These are phyloP conservation scores for Agriopis leucophaearia DNA, from an alignment of 2,888 invertebrate genomes.

Conservation along the genomic window DNA sequence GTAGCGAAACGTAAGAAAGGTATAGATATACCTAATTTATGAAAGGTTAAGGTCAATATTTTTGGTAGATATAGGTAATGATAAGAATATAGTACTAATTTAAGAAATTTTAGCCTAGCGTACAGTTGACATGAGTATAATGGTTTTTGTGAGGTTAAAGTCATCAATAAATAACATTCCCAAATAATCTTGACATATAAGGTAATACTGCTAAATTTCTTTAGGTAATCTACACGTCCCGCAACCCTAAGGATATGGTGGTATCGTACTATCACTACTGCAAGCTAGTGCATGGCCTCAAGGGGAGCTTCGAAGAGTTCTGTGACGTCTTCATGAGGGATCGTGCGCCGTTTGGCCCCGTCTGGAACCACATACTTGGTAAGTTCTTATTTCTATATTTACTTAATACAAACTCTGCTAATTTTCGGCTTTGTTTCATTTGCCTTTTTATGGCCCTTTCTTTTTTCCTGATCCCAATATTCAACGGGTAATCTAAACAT, in stretches of 20 bases:
- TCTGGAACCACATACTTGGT: conserved; percentile 89
- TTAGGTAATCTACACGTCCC: conserved; percentile 94
- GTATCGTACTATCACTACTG: conserved; percentile 96
- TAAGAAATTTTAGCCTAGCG: no score
- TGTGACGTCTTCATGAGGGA: conserved; percentile 90
- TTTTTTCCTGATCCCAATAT: no score
- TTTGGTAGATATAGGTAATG: no score
- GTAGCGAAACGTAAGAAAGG: no score
- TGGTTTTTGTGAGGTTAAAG: no score
- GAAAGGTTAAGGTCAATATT: no score
- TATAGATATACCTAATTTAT: no score
- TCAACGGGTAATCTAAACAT: neutral
- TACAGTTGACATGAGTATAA: neutral
- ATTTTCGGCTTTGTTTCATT: no score
- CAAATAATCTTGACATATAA: neutral
- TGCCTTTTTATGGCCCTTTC: no score
- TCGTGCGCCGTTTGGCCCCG: conserved; percentile 88
- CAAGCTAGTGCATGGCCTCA: conserved; percentile 88
- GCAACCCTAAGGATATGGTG: conserved; percentile 96
- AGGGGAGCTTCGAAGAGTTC: conserved; percentile 90
- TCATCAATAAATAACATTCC: no score
- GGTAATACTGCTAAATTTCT: neutral
- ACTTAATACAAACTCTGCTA: no score
- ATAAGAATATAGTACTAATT: no score
- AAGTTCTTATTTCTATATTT: conserved; percentile 41